Evolutionary conservation across 2,113 vertebrate species (phyloP), one percentile per base, ranked within the genome.

Genomic region (Burhinus bistriatus): DNA sequence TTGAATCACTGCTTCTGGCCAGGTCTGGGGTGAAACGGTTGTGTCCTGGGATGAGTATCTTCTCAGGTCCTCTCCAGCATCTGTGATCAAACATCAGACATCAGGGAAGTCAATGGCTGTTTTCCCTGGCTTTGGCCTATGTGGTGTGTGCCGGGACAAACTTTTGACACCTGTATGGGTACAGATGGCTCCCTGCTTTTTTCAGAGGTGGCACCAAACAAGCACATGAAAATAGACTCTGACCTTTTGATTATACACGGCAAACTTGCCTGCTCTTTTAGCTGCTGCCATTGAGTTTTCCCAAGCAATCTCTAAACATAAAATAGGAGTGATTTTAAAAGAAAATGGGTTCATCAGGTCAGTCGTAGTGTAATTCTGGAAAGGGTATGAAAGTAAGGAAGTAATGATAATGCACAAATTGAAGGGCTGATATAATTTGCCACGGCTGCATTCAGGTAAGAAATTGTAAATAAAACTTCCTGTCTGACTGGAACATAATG

Each of bases 391-490:
- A 89, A 96, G 91, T 75, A 42, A 87, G 79, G 66, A 94, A 88
- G 87, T 83, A 90, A 93, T 85, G 93, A 80, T 91, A 95, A 96
- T 90, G 81, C 94, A 91, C 0, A 1, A 80, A 93, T 73, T 54
- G 73, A 72, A 90, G 42, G 84, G 64, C 71, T 83, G 71, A 88
- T 91, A 95, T 87, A 76, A 89, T 97, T 95, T 94, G 59, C 62
- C 84, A 93, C 5, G 5, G 75, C 62, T 80, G 77, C 78, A 66
- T 5, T 87, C 66, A 93, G 64, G 94, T 87, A 92, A 89, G 88
- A 82, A 90, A 88, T 86, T 70, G 92, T 97, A 97, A 97, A 97
- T 95, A 96, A 96, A 97, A 91, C 75, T 71, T 96, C 86, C 70
- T 83, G 64, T 89, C 90, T 92, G 86, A 12, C 44, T 91, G 59